phyloP scores from a whole-genome alignment of 2,797 vertebrate genomes.

The Podargus strigoides region DNA sequence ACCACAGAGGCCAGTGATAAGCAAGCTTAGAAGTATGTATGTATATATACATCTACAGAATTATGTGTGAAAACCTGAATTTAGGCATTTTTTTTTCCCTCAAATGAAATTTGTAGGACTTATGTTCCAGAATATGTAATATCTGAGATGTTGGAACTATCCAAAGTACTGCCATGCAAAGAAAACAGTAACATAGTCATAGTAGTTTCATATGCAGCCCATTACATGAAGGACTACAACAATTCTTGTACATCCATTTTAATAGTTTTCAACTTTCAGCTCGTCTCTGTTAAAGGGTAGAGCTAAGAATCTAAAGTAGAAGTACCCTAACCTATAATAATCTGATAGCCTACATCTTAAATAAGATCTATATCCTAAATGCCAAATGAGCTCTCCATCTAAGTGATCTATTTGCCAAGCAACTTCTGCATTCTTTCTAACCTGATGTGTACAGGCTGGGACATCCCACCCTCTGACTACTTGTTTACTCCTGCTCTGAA shows the following conservation, averaged over 20 bases:
- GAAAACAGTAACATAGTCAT: background rate
- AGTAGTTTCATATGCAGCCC: background rate
- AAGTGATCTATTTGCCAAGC: background rate
- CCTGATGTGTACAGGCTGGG: fast-evolving
- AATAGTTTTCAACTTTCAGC: background rate
- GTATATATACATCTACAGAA: background rate
- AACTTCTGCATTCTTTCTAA: background rate
- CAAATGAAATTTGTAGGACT: background rate
- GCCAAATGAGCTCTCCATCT: background rate
- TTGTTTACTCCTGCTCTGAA: background rate
- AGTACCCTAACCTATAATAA: background rate
- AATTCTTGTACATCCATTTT: background rate
- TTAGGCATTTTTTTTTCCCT: background rate
- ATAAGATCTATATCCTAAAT: background rate
- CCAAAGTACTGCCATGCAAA: background rate
- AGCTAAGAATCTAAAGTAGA: background rate
- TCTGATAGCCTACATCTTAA: background rate
- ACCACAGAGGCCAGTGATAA: background rate
- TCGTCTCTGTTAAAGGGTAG: background rate
- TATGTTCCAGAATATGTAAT: background rate
- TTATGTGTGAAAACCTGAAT: background rate
- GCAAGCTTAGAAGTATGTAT: background rate
- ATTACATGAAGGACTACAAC: background rate
- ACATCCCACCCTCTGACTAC: background rate
- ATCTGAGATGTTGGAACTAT: background rate